Base-by-base conservation (phyloP, 2,113 vertebrate species). In the Oryzias celebensis region DNA sequence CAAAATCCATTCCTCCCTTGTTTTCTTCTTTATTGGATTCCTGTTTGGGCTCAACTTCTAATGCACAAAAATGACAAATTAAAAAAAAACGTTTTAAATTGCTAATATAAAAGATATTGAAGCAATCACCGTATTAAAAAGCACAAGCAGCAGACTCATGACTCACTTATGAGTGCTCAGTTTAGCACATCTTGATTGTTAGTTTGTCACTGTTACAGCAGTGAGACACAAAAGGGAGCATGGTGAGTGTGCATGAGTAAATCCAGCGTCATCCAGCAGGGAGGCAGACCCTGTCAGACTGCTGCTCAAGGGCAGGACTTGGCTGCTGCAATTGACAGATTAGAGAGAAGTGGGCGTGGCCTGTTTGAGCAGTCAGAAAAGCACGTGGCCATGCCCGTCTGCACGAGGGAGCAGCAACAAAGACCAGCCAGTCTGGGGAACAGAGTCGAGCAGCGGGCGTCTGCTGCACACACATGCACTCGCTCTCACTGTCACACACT, bases 341-440 rank as follows among this genome's bases (percentile, higher is more conserved):
- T 80, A 85, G 20, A 71, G 77, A 0, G 7, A 23, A 1, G 42
- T 65, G 22, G 88, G 89, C 23, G 71, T 65, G 78, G 66, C 58
- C 68, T 78, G 48, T 54, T 16, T 60, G 66, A 23, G 71, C 80
- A 78, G 83, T 85, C 85, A 77, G 67, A 72, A 42, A 65, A 78
- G 80, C 90, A 90, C 89, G 88, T 90, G 90, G 89, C 81, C 59
- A 63, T 62, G 46, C 60, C 73, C 65, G 64, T 85, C 82, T 86
- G 88, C 88, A 89, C 79, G 83, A 89, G 88, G 81, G 77, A 82
- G 86, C 87, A 88, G 77, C 87, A 83, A 89, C 88, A 91, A 90
- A 89, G 87, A 83, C 62, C 86, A 86, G 73, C 67, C 81, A 85
- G 87, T 87, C 77, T 77, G 59, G 46, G 43, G 68, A 75, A 68